phyloP scores from a whole-genome alignment of 2,113 vertebrate species.

The Pseudorectes ferrugineus region DNA sequence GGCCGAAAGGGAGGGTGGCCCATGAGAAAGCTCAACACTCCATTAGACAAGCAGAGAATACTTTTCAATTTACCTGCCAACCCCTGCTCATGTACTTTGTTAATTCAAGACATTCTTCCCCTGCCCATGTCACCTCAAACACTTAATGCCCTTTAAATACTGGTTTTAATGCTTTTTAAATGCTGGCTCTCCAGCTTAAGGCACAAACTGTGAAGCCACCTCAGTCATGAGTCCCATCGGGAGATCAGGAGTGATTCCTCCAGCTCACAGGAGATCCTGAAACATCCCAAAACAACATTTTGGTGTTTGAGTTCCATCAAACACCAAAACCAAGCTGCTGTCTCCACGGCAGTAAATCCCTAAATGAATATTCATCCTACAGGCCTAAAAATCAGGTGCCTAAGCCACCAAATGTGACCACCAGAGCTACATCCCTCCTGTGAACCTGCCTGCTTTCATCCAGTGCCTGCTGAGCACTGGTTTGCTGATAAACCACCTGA shows the following conservation, averaged over 20 bases:
- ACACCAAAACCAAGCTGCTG: background rate
- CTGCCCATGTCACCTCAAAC: background rate
- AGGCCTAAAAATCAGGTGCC: background rate
- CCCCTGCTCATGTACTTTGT: background rate
- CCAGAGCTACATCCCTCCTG: background rate
- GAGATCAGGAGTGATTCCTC: background rate
- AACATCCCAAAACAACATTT: no score
- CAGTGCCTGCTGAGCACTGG: fast-evolving
- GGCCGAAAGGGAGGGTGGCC: no score
- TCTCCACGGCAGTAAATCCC: background rate
- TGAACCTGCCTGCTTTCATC: background rate
- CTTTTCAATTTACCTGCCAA: background rate
- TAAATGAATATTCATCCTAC: background rate
- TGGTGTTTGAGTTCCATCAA: background rate
- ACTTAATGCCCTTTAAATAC: background rate
- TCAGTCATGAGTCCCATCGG: background rate
- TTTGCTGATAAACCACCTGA: fast-evolving
- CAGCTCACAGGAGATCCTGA: background rate
- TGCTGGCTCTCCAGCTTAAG: background rate
- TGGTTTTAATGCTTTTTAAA: background rate
- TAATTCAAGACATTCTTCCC: background rate
- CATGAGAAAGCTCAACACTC: no score
- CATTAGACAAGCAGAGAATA: background rate
- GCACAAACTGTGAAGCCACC: background rate
- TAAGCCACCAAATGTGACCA: background rate